Percentiles rank a stretch among this genome's conserved stretches.
These are phyloP conservation scores for Rhipidura dahli DNA, from an alignment of 2,113 vertebrate genomes.

Conservation along the genomic window DNA sequence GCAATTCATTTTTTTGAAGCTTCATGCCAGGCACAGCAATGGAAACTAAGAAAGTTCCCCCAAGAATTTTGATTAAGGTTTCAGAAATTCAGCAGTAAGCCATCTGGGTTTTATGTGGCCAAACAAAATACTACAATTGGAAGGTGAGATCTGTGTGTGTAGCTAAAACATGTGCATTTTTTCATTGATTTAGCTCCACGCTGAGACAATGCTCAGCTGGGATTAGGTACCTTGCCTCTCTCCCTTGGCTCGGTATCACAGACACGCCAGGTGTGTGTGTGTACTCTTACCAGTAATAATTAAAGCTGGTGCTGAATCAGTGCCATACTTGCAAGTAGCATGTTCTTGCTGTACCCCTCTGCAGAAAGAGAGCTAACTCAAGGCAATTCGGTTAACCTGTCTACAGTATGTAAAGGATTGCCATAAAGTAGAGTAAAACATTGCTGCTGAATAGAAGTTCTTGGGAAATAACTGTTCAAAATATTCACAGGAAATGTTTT, in stretches of 20 bases:
- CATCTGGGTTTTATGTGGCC: background rate
- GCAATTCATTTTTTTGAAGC: background rate
- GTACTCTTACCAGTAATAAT: background rate
- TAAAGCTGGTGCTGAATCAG: background rate
- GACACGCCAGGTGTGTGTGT: background rate
- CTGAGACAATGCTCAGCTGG: background rate
- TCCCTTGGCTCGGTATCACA: accelerated
- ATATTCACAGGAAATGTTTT: background rate
- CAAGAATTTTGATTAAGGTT: background rate
- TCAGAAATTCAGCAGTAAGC: background rate
- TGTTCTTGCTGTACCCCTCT: background rate
- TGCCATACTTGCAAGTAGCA: background rate
- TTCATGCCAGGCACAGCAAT: background rate
- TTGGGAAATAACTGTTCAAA: background rate
- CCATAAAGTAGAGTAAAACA: background rate
- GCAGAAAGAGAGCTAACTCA: background rate
- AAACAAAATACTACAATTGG: background rate
- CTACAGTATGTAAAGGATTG: background rate
- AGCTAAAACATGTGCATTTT: background rate
- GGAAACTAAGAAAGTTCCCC: background rate
- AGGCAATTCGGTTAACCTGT: background rate
- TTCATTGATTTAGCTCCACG: background rate
- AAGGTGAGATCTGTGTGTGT: background rate
- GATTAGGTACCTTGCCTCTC: background rate
- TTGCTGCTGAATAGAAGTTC: background rate